phyloP scores from a whole-genome alignment of 2,888 invertebrate species.

The Drosophila fungiperda region DNA sequence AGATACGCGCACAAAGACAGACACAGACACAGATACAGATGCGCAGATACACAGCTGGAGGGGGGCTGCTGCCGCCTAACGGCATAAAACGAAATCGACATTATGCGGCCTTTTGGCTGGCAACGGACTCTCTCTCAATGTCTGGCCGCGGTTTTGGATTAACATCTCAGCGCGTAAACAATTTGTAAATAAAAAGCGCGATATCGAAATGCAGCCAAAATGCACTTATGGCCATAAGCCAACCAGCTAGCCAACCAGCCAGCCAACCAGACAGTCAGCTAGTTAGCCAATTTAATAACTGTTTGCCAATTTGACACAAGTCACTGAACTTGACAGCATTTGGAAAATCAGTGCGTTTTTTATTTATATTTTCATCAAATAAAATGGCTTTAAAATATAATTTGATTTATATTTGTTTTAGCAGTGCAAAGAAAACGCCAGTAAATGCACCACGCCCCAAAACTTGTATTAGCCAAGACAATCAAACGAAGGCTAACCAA shows the following conservation, averaged over 20 bases:
- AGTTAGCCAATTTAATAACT: constrained; percentile 70
- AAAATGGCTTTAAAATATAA: neutral
- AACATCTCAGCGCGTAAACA: constrained; percentile 81
- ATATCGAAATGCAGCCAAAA: constrained; percentile 67
- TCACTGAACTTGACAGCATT: constrained; percentile 71
- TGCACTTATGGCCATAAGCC: constrained; percentile 67
- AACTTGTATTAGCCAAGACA: neutral
- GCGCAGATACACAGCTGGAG: constrained; percentile 12
- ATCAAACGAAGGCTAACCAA: neutral
- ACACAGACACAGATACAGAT: constrained; percentile 22
- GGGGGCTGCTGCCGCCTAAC: constrained; percentile 58
- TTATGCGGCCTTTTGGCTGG: constrained; percentile 52
- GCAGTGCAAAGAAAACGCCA: neutral
- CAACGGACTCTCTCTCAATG: constrained; percentile 59
- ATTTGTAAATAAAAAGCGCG: constrained; percentile 82
- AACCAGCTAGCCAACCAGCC: constrained; percentile 28
- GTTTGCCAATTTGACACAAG: constrained; percentile 73
- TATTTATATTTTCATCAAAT: neutral
- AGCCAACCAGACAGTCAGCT: constrained; percentile 14
- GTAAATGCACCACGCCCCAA: neutral
- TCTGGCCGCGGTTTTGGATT: constrained; percentile 55
- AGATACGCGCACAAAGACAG: constrained; percentile 32
- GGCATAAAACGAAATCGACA: constrained; percentile 80
- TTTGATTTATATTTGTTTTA: neutral
- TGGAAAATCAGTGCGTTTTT: constrained; percentile 32